A percentile compares a stretch with the other conserved stretches of the same genome.
These are phyloP conservation scores for Arrhamphus sclerolepis DNA, from an alignment of 2,797 vertebrate species.

Conservation along the genomic window DNA sequence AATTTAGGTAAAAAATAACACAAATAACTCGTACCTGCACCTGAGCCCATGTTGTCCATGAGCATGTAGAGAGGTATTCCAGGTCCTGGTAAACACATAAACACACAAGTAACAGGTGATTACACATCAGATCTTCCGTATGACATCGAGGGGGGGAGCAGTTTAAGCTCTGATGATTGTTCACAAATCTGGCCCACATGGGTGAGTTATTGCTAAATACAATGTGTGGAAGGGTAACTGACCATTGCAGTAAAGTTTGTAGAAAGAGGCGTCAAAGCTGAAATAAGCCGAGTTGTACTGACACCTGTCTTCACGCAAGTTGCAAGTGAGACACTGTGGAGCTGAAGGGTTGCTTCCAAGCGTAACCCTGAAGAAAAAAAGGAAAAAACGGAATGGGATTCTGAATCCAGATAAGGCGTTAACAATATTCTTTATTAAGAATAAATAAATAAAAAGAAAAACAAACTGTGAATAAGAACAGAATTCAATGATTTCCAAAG, in stretches of 20 bases:
- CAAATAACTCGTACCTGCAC: constrained; percentile 64
- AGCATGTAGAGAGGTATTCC: constrained; percentile 87
- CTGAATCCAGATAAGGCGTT: too few relatives aligned
- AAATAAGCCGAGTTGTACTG: constrained; percentile 92
- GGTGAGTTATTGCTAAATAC: constrained; percentile 45
- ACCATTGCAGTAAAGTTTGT: constrained; percentile 91
- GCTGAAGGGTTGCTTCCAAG: constrained; percentile 68
- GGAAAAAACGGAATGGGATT: not conserved
- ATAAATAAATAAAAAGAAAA: too few relatives aligned
- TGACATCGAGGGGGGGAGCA: not conserved
- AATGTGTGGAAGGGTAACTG: constrained; percentile 69
- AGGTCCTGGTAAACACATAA: constrained; percentile 83
- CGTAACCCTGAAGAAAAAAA: constrained; percentile 71
- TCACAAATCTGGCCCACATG: constrained; percentile 25
- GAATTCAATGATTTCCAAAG: too few relatives aligned
- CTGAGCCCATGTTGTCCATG: constrained; percentile 74
- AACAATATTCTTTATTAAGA: too few relatives aligned
- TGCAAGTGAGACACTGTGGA: constrained; percentile 88
- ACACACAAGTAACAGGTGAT: constrained; percentile 19
- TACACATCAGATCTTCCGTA: constrained; percentile 8
- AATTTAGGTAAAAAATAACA: too few relatives aligned
- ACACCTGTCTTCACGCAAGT: constrained; percentile 84
- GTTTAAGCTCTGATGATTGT: constrained; percentile 21
- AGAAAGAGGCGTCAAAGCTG: constrained; percentile 88
- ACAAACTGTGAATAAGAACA: too few relatives aligned